A percentile compares a stretch with the other conserved stretches of the same genome.
Conservation (phyloP, 2,888 invertebrate species). For the Ashinkailepas kermadecensis region DNA sequence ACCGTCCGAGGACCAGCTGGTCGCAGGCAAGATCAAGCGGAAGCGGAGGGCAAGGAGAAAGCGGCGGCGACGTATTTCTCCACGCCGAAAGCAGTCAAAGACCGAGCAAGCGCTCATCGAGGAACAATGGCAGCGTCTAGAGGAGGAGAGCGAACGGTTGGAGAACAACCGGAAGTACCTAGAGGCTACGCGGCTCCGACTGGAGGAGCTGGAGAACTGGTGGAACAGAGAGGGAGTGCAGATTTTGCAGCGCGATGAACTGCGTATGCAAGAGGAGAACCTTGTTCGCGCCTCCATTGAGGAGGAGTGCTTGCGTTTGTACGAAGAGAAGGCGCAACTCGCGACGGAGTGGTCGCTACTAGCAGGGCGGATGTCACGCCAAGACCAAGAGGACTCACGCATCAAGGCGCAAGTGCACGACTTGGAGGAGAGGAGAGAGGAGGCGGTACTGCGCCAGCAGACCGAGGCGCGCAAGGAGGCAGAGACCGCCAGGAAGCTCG, state of each 20-base stretch:
- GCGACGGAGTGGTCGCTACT: not conserved
- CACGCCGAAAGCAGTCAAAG: not conserved
- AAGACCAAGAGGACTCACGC: not conserved
- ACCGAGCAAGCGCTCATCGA: not conserved
- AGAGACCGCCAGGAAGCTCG: not conserved
- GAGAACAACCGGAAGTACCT: not conserved
- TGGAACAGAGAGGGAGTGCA: not conserved
- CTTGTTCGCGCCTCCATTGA: not conserved
- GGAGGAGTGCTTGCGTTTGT: not conserved
- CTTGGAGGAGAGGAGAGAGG: not conserved
- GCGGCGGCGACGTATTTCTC: not conserved
- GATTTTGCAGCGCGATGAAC: not conserved
- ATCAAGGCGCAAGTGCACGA: not conserved
- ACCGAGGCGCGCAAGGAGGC: not conserved
- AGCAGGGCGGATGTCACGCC: not conserved
- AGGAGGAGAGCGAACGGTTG: not conserved
- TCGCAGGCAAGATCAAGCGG: not conserved
- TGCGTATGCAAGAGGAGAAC: not conserved
- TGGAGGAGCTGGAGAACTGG: conserved; percentile 9
- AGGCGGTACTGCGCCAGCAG: not conserved
- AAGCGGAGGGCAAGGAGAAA: not conserved
- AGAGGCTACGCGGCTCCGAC: not conserved
- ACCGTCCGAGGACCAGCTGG: not conserved
- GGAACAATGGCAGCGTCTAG: not conserved
- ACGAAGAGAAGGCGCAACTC: not conserved